Percentiles rank a stretch among this genome's conserved stretches.
Conservation (phyloP, 2,888 invertebrate genomes). For the Pollenia griseotomentosa region DNA sequence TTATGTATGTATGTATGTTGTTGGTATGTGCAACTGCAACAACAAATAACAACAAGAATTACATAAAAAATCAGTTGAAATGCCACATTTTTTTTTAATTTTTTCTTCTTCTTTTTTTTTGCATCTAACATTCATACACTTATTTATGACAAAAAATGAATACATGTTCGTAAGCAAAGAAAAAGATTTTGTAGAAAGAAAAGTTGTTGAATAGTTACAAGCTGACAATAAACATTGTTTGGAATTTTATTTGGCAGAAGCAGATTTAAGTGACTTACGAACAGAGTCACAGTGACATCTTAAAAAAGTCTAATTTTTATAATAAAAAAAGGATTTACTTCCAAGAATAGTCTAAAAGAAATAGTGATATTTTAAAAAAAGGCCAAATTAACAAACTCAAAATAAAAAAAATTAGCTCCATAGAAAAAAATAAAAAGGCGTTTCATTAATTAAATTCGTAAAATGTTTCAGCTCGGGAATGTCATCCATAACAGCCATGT, state of each 20-base stretch:
- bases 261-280: not conserved
- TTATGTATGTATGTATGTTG: not conserved
- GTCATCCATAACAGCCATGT: no score
- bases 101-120: not conserved
- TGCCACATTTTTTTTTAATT: conserved; percentile 19
- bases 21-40: not conserved
- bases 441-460: no score
- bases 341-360: no score
- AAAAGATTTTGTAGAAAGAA: not conserved
- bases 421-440: no score
- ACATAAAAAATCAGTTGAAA: conserved; percentile 28
- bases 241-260: conserved; percentile 52
- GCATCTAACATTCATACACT: not conserved
- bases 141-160: conserved; percentile 39
- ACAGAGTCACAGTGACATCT: conserved; percentile 10
- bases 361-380: no score
- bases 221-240: conserved; percentile 53
- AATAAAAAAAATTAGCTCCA: no score
- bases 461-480: no score
- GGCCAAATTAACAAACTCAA: no score
- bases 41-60: conserved; percentile 26
- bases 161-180: not conserved
- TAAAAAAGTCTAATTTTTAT: not conserved
- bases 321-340: not conserved
- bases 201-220: conserved; percentile 34